Evolutionary conservation across 2,797 vertebrate genomes (phyloP).

Genomic region (Peromyscus attwateri): DNA sequence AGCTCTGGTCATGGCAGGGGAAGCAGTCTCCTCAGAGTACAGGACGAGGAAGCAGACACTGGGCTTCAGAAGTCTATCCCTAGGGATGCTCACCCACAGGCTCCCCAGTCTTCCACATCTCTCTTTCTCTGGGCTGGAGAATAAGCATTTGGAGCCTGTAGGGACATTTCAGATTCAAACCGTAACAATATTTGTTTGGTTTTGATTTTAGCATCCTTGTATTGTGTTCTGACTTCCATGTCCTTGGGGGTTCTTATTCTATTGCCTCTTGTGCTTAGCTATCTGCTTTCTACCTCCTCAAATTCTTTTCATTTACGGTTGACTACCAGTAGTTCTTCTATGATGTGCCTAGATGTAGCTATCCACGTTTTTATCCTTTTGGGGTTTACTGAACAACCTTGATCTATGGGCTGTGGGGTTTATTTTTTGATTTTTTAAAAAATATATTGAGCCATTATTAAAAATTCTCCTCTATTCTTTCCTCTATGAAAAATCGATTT

Average conservation of each 20-base stretch:
- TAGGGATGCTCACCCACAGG: not conserved
- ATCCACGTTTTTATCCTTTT: not conserved
- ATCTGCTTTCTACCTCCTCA: not conserved
- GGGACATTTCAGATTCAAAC: not conserved
- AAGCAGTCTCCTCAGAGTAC: not conserved
- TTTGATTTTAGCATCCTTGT: not conserved
- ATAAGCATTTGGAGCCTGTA: not conserved
- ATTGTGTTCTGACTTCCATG: not conserved
- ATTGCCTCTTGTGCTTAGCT: not conserved
- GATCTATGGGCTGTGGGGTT: not conserved
- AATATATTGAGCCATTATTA: not conserved
- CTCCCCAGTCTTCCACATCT: not conserved
- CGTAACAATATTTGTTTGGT: not conserved
- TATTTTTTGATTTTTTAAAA: constrained; percentile 14
- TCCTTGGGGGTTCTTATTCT: constrained; percentile 23
- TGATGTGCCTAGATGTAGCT: not conserved
- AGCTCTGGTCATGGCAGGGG: not conserved
- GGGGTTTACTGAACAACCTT: not conserved
- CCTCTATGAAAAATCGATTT: not conserved
- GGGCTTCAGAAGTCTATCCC: not conserved
- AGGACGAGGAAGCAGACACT: not conserved
- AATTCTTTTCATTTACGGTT: not conserved
- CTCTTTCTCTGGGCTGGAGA: not conserved
- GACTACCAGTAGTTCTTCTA: not conserved
- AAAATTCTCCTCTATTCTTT: not conserved